Evolutionary conservation across 2,113 vertebrate genomes (phyloP).

Genomic region (Marcusenius ussheri): DNA sequence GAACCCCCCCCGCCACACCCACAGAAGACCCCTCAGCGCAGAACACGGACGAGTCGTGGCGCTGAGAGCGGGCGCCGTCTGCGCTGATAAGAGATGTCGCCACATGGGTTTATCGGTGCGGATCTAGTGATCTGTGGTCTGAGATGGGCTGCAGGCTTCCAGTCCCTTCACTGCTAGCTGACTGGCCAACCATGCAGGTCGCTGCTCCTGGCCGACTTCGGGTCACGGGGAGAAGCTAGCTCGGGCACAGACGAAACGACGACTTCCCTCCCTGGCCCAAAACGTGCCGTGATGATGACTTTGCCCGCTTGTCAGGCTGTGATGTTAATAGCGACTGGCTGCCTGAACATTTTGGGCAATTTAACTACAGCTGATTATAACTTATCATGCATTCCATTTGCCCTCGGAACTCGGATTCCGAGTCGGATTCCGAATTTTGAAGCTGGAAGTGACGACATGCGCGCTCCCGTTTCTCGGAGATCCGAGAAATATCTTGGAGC

Average conservation of each 20-base stretch:
- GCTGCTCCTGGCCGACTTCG: background rate
- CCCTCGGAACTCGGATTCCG: no score
- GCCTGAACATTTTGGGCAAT: background rate
- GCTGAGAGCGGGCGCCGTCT: conserved; percentile 48
- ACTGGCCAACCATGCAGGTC: background rate
- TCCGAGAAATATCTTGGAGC: no score
- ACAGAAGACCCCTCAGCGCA: background rate
- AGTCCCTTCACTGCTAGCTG: background rate
- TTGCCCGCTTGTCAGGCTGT: background rate
- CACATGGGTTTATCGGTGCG: conserved; percentile 43
- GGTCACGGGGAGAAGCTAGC: background rate
- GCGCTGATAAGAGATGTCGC: conserved; percentile 50
- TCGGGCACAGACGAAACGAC: background rate
- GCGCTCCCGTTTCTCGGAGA: no score
- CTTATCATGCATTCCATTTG: background rate
- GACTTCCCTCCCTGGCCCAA: background rate
- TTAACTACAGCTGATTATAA: background rate
- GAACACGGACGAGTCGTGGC: conserved; percentile 47
- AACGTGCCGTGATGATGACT: background rate
- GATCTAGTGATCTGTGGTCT: conserved; percentile 20
- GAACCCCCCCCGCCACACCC: conserved; percentile 37
- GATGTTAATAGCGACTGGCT: background rate
- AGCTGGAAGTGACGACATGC: no score
- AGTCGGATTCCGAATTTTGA: no score
- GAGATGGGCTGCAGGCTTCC: background rate